phyloP scores from a whole-genome alignment of 1,140 invertebrate species.

The Anastrepha ludens region DNA sequence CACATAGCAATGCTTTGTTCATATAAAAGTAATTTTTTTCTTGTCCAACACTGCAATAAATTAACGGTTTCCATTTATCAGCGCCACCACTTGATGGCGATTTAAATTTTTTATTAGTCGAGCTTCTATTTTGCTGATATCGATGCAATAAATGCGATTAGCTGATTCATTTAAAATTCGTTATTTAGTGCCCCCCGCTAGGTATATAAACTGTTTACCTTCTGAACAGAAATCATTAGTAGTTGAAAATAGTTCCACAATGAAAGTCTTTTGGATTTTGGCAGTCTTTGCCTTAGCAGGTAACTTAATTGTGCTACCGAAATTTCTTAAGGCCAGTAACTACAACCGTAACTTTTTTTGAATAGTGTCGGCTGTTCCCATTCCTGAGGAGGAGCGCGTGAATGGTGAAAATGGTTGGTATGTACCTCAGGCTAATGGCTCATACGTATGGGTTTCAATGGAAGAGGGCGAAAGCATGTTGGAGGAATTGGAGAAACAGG shows the following conservation, averaged over 20 bases:
- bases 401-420: constrained; percentile 63
- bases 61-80: no score
- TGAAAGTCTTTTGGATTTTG: constrained; percentile 10
- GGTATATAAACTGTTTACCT: not conserved
- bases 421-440: constrained; percentile 59
- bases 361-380: not conserved
- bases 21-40: no score
- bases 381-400: not conserved
- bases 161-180: no score
- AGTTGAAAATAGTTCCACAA: not conserved
- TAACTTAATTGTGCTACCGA: not conserved
- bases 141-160: no score
- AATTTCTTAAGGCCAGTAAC: not conserved
- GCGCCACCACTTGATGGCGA: no score
- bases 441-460: constrained; percentile 57
- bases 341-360: not conserved
- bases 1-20: no score
- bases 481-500: not conserved
- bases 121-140: no score
- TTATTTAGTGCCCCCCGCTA: no score
- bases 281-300: constrained; percentile 22
- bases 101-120: no score
- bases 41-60: no score
- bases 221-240: not conserved
- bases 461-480: constrained; percentile 55